Conservation (phyloP, 2,888 invertebrate species). For the Tanytarsus gracilentus region DNA sequence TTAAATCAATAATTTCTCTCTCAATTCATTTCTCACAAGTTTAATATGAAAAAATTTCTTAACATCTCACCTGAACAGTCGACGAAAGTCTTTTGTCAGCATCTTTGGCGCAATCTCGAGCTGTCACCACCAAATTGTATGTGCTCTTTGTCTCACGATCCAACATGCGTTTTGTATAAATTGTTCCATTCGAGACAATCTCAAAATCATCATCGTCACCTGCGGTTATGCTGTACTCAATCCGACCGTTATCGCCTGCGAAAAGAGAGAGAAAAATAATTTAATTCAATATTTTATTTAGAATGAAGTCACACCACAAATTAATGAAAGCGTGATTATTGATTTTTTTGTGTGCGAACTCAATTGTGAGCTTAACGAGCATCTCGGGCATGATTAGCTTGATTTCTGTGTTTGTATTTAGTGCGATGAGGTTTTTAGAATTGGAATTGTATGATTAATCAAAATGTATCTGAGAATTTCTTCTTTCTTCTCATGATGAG, state of each 20-base stretch:
- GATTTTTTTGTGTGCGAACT: no score
- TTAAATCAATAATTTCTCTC: background rate
- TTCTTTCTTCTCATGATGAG: background rate
- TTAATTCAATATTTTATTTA: background rate
- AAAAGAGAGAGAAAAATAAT: conserved; percentile 29
- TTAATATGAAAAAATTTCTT: background rate
- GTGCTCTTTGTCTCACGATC: conserved; percentile 75
- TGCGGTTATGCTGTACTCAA: conserved; percentile 69
- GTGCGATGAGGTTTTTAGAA: no score
- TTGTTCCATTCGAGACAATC: conserved; percentile 75
- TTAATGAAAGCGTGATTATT: no score
- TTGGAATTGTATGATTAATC: conserved; percentile 4
- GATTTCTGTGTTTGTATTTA: no score
- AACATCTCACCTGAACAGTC: conserved; percentile 61
- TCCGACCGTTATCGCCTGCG: conserved; percentile 74
- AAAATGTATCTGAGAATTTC: background rate
- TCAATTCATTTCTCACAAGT: background rate
- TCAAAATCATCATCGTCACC: conserved; percentile 78
- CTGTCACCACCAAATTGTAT: conserved; percentile 79
- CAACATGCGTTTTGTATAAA: conserved; percentile 62
- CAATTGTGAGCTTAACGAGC: no score
- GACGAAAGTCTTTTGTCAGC: conserved; percentile 69
- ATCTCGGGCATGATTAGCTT: no score
- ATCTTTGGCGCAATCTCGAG: conserved; percentile 69
- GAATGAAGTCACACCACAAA: no score